Conservation (phyloP, 2,888 invertebrate species). For the Tridacna crocea region DNA sequence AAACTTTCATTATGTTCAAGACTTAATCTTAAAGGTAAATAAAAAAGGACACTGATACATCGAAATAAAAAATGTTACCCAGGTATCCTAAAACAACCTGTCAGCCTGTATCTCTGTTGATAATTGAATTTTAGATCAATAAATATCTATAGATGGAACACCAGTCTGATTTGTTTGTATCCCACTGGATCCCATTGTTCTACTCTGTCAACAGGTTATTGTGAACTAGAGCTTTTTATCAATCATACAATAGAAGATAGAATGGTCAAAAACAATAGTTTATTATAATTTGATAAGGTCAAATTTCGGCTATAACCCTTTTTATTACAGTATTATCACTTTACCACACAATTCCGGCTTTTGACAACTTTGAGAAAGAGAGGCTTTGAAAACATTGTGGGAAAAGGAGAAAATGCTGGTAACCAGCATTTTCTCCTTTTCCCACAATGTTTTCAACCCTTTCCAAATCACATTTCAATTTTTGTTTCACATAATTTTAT, state of each 20-base stretch:
- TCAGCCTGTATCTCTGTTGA: background rate
- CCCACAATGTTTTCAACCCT: background rate
- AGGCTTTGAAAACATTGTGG: too few species aligned
- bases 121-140: constrained; percentile 23
- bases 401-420: too few species aligned
- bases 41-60: background rate
- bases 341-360: background rate
- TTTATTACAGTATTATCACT: background rate
- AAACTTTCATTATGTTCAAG: too few species aligned
- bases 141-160: constrained; percentile 16
- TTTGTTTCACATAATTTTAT: too few species aligned
- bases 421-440: background rate
- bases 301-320: background rate
- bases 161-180: background rate
- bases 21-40: background rate
- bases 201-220: constrained; percentile 17
- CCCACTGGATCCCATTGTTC: constrained; percentile 9
- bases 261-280: constrained; percentile 5
- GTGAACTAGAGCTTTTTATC: constrained; percentile 17
- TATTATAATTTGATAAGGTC: constrained; percentile 14
- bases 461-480: too few species aligned
- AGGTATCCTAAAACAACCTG: constrained; percentile 5
- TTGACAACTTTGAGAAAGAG: too few species aligned
- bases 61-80: background rate
- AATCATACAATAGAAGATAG: background rate